These are phyloP conservation scores for Platysteira castanea DNA, from an alignment of 2,113 vertebrate species.

Conservation along the genomic window DNA sequence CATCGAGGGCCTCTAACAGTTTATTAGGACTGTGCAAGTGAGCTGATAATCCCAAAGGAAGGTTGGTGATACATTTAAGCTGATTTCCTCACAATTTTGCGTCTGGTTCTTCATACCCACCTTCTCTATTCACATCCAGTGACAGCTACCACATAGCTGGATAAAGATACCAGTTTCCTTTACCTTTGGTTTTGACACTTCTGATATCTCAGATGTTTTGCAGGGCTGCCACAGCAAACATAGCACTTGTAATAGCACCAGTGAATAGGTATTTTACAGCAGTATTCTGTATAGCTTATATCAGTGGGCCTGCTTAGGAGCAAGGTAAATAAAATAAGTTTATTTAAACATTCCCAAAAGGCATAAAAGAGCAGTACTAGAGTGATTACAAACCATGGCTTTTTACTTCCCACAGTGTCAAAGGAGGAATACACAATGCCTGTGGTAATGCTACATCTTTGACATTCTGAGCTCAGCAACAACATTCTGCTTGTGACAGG, in stretches of 20 bases:
- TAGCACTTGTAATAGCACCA: neutral
- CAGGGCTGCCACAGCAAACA: neutral
- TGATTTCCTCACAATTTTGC: neutral
- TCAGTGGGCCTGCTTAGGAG: neutral
- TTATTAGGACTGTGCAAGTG: neutral
- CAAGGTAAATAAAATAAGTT: neutral
- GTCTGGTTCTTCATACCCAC: neutral
- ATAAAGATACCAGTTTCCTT: neutral
- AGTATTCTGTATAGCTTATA: neutral
- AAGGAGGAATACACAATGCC: neutral
- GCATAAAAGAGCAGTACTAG: neutral
- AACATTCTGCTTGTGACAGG: neutral
- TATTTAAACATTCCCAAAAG: neutral
- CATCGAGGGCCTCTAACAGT: neutral
- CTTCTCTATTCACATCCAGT: neutral
- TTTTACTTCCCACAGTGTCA: neutral
- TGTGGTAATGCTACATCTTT: neutral
- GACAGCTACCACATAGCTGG: neutral
- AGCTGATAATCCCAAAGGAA: neutral
- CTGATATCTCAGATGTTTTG: neutral
- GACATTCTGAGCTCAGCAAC: neutral
- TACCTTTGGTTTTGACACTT: neutral
- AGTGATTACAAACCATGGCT: neutral
- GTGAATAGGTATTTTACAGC: neutral
- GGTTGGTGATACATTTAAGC: neutral